These are phyloP conservation scores for Leptinotarsa lineolata DNA, from an alignment of 1,140 invertebrate genomes.

Conservation along the genomic window DNA sequence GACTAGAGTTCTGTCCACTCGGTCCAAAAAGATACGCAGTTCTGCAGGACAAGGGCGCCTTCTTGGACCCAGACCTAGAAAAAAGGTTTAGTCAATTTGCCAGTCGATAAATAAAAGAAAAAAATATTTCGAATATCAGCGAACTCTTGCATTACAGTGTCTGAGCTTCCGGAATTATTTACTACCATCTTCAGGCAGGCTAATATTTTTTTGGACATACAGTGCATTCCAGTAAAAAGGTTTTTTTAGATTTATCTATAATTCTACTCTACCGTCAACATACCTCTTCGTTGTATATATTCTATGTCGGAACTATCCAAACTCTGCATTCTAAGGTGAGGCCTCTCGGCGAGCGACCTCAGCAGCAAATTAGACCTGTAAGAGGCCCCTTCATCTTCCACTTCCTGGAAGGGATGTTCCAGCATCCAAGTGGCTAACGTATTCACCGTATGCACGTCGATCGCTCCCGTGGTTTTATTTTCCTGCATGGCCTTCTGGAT, in stretches of 20 bases:
- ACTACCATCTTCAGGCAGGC: too few species aligned
- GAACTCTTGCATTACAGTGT: too few species aligned
- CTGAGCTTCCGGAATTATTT: too few species aligned
- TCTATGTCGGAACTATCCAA: conserved; percentile 28
- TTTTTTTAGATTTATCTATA: not conserved
- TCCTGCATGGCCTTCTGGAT: conserved; percentile 65
- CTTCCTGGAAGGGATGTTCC: conserved; percentile 63
- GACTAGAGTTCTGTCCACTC: conserved; percentile 33
- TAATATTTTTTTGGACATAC: too few species aligned
- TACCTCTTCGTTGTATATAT: conserved; percentile 31
- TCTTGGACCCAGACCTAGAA: conserved; percentile 27
- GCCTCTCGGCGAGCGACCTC: conserved; percentile 18
- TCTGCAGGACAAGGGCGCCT: conserved; percentile 26
- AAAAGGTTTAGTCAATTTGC: not conserved
- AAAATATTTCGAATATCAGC: too few species aligned
- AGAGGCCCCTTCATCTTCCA: conserved; percentile 31
- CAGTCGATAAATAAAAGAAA: too few species aligned
- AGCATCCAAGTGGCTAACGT: conserved; percentile 71
- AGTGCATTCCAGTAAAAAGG: not conserved
- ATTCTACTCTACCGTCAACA: not conserved
- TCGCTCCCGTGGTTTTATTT: conserved; percentile 61
- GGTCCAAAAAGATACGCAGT: conserved; percentile 32
- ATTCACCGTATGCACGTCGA: conserved; percentile 63
- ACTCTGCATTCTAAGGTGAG: conserved; percentile 29
- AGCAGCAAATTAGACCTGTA: conserved; percentile 4